These are phyloP conservation scores for Triplophysa bombifrons DNA, from an alignment of 2,797 vertebrate genomes.

Conservation along the genomic window DNA sequence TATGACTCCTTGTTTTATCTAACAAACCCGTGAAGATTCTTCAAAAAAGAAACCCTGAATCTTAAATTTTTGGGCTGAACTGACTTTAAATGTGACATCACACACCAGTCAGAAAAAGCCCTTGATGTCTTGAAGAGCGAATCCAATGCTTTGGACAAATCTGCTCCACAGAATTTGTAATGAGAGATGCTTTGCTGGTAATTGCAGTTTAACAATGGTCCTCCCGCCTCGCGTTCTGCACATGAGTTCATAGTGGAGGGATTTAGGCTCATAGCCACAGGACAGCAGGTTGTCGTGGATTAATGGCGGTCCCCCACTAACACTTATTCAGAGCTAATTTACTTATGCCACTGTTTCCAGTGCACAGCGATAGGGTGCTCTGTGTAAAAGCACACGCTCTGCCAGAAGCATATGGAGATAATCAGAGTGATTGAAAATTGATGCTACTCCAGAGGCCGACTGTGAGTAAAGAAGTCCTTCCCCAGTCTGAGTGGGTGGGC, in stretches of 20 bases:
- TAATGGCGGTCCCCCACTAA: conserved; percentile 65
- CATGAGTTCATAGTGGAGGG: conserved; percentile 53
- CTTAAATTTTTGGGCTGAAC: background rate
- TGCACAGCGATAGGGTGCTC: conserved; percentile 57
- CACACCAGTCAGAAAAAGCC: background rate
- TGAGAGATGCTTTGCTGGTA: conserved; percentile 35
- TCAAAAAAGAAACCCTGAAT: background rate
- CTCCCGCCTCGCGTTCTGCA: conserved; percentile 36
- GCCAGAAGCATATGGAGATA: conserved; percentile 75
- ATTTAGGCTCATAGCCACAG: conserved; percentile 62
- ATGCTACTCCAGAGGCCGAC: conserved; percentile 66
- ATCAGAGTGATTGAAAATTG: conserved; percentile 73
- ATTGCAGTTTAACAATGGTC: conserved; percentile 32
- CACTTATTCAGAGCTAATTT: conserved; percentile 74
- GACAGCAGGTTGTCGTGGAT: conserved; percentile 65
- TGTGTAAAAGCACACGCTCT: conserved; percentile 31
- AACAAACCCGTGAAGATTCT: no score
- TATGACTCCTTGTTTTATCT: no score
- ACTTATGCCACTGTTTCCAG: conserved; percentile 68
- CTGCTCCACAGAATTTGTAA: conserved; percentile 47
- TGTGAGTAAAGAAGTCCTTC: conserved; percentile 66
- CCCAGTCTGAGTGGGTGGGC: conserved; percentile 45
- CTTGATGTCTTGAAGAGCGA: conserved; percentile 20
- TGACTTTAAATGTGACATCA: background rate
- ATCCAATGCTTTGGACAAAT: conserved; percentile 36